Base-by-base conservation (phyloP, 2,888 invertebrate genomes). In the Drosophila mimica region DNA sequence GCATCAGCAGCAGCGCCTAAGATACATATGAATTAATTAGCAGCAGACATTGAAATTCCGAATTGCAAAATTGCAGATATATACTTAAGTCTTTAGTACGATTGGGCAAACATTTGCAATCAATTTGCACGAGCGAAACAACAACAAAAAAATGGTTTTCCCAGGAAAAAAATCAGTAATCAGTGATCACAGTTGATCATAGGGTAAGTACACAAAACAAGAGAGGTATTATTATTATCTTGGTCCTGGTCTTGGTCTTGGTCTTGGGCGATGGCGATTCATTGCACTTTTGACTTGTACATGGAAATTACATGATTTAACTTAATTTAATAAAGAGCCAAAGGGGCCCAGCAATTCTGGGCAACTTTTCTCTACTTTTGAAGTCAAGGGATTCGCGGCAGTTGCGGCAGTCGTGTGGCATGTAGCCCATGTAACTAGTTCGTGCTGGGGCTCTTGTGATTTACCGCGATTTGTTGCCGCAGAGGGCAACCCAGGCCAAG, bases 311-410 rank as follows among this genome's bases (percentile, higher is more conserved):
- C 87, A 90, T 89, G 87, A 87, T 87, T 87, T 87, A 87, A 87
- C 90, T 87, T 87, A 87, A 87, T 87, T 87, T 87, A 87, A 87
- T 87, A 87, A 87, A 87, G 86, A 90, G 87, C 90, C 87, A 87
- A 89, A 46, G 46, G 88, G 87, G 78, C 68, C 61, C 62, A 60
- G 73, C 62, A 75, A 58, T 71, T 71, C 76, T 57, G 60, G 62
- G 54, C 20, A 33, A 8, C 8, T 8, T 46, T 46, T 46, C 25
- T 46, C 25, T 46, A 46, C 46, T 25, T 25, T 20, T 46, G 15
- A 46, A 25, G 25, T 46, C 46, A 46, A 46, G 46, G 46, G 43
- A 43, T 20, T 20, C 20, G 20, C 43, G 43, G 46, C 46, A 13
- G 28, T 46, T 36, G 56, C 8, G 15, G 9, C 53, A 66, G 67